Evolutionary conservation across 2,113 vertebrate species (phyloP), one percentile per base, ranked within the genome.

Genomic region (Pangasianodon gigas): DNA sequence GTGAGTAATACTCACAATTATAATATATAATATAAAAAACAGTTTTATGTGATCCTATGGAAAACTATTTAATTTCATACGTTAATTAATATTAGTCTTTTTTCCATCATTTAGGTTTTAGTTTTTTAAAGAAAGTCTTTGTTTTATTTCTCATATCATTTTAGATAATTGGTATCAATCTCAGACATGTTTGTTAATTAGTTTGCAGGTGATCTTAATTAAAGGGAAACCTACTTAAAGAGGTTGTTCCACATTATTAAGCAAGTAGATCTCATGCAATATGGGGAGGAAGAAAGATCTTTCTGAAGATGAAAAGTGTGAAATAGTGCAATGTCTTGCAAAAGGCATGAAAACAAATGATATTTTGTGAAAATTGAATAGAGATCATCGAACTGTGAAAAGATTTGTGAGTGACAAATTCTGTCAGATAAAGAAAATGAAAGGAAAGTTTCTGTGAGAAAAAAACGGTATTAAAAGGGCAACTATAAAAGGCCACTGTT

Each of bases 241-340:
- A 88, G 71, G 89, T 48, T 80, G 77, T 75, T 84, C 83, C 89
- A 82, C 85, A 87, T 90, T 87, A 86, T 87, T 87, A 83, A 87
- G 85, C 79, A 87, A 41, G 32, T 79, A 71, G 69, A 2, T 71
- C 6, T 37, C 69, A 4, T 71, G 32, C 69, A 0, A 13, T 37
- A 16, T 18, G 14, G 5, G 69, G 0, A 71, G 32, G n/a, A 37
- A 71, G 14, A 71, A 71, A 71, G 10, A 71, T 71, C 85, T 87
- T 56, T 52, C 82, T 51, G 4, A 51, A 51, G 51, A 51, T 13
- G 65, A 85, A 88, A 84, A 84, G 24, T 77, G 8, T 26, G 60
- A 26, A 60, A 60, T 60, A 60, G 60, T 51, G 37, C 37, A 71
- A n/a, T 13, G 13, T 37, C 67, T 71, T 71, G n/a, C 3, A 37